Conservation (phyloP, 23 tunicate genomes). For the Phallusia fumigata region DNA sequence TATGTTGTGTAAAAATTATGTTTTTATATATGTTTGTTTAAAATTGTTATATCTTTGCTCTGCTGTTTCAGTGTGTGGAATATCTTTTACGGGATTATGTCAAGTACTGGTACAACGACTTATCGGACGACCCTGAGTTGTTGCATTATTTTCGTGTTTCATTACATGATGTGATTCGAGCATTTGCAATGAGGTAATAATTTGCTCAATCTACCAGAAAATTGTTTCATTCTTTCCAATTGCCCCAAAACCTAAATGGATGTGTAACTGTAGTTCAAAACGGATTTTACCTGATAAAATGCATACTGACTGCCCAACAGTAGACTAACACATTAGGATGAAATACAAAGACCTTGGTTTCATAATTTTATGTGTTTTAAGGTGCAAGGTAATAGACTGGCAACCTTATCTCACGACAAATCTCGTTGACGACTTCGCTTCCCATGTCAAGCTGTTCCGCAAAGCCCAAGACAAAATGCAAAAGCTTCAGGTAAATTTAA, state of each 20-base stretch:
- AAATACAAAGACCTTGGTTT: too few relatives aligned
- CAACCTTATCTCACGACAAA: slow-evolving; percentile 73
- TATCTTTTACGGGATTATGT: slow-evolving; percentile 84
- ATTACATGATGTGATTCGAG: slow-evolving; percentile 59
- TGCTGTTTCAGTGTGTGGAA: slow-evolving; percentile 50
- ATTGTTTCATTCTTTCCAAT: too few relatives aligned
- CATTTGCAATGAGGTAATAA: slow-evolving; percentile 45
- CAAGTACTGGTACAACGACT: slow-evolving; percentile 85
- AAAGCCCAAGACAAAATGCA: slow-evolving; percentile 70
- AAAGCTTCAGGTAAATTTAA: slow-evolving; percentile 20
- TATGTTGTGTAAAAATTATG: too few relatives aligned
- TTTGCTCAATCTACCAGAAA: too few relatives aligned
- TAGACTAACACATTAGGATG: too few relatives aligned
- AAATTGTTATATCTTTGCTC: too few relatives aligned
- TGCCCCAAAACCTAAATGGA: too few relatives aligned
- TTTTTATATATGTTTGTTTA: too few relatives aligned
- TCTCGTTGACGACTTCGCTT: slow-evolving; percentile 84
- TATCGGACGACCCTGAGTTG: slow-evolving; percentile 85
- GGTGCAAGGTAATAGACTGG: slow-evolving; percentile 83
- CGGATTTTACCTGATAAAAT: too few relatives aligned
- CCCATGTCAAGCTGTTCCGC: slow-evolving; percentile 70
- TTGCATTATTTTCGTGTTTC: slow-evolving; percentile 29
- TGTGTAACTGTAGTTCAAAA: too few relatives aligned
- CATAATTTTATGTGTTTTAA: too few relatives aligned
- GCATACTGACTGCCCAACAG: too few relatives aligned